Percentiles rank a stretch among this genome's conserved stretches.
These are phyloP conservation scores for Acanthurus tractus DNA, from an alignment of 2,797 vertebrate genomes.

Conservation along the genomic window DNA sequence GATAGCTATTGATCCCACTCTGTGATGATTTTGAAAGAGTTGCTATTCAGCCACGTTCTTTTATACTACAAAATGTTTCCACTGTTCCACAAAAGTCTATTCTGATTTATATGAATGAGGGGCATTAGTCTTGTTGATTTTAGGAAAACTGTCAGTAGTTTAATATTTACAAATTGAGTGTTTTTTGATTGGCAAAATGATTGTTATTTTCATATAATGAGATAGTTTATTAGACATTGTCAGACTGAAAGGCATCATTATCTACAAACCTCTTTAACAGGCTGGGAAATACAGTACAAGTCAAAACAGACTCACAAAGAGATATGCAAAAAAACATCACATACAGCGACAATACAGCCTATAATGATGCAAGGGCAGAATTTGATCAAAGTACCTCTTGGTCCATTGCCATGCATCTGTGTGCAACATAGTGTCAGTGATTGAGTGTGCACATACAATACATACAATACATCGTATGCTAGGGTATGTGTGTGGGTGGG, in stretches of 20 bases:
- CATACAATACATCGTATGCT: neutral
- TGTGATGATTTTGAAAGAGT: neutral
- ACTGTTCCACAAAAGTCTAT: neutral
- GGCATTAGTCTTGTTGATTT: neutral
- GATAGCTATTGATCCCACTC: neutral
- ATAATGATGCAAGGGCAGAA: neutral
- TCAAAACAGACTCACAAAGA: neutral
- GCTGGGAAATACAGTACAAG: slow-evolving; percentile 1
- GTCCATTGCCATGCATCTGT: neutral
- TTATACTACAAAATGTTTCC: too few species aligned
- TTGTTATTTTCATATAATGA: neutral
- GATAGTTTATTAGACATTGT: neutral
- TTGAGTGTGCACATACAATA: slow-evolving; percentile 19
- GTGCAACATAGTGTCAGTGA: slow-evolving; percentile 21
- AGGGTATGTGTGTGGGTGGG: slow-evolving; percentile 11
- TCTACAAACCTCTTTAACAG: neutral
- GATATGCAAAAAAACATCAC: neutral
- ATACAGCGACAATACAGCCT: neutral
- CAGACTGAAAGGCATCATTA: slow-evolving; percentile 7
- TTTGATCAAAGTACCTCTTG: neutral
- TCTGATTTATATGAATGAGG: neutral
- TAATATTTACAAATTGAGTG: neutral
- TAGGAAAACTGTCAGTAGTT: neutral
- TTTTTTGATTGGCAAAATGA: neutral
- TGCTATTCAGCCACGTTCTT: neutral